Conservation (phyloP, 1,140 invertebrate genomes). For the Oncopodura yosiiana region DNA sequence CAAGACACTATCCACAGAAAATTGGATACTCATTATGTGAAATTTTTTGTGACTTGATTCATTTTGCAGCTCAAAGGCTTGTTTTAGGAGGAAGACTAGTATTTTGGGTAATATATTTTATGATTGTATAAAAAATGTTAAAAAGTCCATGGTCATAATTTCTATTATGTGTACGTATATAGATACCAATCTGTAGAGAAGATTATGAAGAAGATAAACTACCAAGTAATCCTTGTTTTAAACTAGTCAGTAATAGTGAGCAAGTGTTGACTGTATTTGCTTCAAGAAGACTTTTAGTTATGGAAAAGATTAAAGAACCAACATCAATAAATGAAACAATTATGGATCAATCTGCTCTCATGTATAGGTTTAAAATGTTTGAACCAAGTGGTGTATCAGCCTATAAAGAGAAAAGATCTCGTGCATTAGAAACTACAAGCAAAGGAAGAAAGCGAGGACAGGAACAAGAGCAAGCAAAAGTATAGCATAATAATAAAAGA, state of each 20-base stretch:
- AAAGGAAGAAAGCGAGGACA: constrained; percentile 24
- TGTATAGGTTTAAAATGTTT: constrained; percentile 31
- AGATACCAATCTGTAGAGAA: constrained; percentile 46
- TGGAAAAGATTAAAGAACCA: constrained; percentile 63
- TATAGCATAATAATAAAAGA: not conserved
- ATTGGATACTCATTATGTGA: constrained; percentile 70
- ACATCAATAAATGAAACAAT: constrained; percentile 15
- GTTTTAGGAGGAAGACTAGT: constrained; percentile 66
- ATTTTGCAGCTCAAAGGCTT: constrained; percentile 68
- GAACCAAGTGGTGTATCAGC: not conserved
- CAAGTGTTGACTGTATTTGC: constrained; percentile 68
- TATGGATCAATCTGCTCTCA: constrained; percentile 21
- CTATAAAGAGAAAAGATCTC: constrained; percentile 19
- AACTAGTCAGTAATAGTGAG: constrained; percentile 71
- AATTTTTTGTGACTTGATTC: constrained; percentile 71
- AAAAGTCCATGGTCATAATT: constrained; percentile 12
- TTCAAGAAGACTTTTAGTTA: constrained; percentile 71
- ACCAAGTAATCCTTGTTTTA: constrained; percentile 67
- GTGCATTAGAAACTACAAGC: not conserved
- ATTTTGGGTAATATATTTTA: constrained; percentile 62
- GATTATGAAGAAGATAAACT: constrained; percentile 64
- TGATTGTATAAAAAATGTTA: constrained; percentile 29
- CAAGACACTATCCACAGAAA: constrained; percentile 72
- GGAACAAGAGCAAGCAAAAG: not conserved
- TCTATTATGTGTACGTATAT: constrained; percentile 8